These are phyloP conservation scores for Acipenser transmontanus DNA, from an alignment of 2,797 vertebrate species.

Conservation along the genomic window DNA sequence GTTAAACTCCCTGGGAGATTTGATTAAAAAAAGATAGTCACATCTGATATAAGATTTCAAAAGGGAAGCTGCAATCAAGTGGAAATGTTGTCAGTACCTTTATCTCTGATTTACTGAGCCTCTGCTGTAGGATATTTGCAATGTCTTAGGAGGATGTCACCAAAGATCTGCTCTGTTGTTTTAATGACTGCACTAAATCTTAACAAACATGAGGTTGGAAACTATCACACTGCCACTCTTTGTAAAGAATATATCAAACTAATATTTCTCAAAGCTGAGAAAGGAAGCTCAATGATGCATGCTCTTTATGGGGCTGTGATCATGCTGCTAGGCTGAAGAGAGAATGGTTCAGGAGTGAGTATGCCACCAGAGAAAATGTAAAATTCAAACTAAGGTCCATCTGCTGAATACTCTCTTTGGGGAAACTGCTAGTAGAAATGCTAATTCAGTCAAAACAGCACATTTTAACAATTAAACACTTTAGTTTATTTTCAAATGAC, in stretches of 20 bases:
- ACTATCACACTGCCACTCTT: constrained; percentile 54
- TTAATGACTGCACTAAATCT: constrained; percentile 63
- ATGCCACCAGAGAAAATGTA: constrained; percentile 58
- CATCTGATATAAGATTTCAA: constrained; percentile 50
- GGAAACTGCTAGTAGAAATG: too few species aligned
- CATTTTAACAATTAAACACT: too few species aligned
- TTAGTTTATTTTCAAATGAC: too few species aligned
- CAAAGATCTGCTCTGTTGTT: constrained; percentile 62
- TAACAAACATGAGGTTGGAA: constrained; percentile 67
- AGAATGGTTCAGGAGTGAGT: constrained; percentile 64
- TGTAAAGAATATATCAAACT: constrained; percentile 62
- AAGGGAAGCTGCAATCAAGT: constrained; percentile 56
- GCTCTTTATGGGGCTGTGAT: constrained; percentile 66
- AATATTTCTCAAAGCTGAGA: constrained; percentile 55
- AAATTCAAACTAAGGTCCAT: constrained; percentile 49
- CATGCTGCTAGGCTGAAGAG: constrained; percentile 64
- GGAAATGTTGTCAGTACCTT: constrained; percentile 62
- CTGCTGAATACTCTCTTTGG: neutral
- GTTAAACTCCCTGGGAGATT: constrained; percentile 44
- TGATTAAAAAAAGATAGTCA: constrained; percentile 53
- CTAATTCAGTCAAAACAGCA: too few species aligned
- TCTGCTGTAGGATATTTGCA: constrained; percentile 66
- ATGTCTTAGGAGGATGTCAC: constrained; percentile 57
- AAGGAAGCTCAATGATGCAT: constrained; percentile 67
- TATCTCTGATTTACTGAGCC: constrained; percentile 68